Evolutionary conservation across 2,797 vertebrate species (phyloP).

Genomic region (Myotis pilosus): DNA sequence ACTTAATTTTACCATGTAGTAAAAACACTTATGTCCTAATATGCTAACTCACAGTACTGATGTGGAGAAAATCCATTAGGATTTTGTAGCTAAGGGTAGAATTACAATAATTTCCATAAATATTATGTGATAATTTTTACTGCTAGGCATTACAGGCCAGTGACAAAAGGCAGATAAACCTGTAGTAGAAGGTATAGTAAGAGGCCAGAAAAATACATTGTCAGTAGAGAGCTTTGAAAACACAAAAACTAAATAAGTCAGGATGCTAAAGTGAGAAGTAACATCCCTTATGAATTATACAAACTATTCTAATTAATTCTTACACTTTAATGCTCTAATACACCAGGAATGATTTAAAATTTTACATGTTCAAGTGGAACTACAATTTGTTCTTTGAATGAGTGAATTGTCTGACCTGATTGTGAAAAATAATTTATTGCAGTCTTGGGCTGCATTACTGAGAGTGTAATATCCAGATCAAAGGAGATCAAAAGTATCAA

Average conservation of each 20-base stretch:
- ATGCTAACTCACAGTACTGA: background rate
- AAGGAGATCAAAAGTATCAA: background rate
- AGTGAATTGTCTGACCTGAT: background rate
- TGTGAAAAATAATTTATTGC: constrained; percentile 8
- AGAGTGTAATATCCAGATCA: background rate
- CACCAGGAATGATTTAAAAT: background rate
- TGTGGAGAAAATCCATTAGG: background rate
- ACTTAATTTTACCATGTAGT: constrained; percentile 55
- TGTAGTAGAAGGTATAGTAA: background rate
- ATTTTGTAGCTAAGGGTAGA: background rate
- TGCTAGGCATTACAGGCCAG: background rate
- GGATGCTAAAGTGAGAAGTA: background rate
- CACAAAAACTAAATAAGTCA: background rate
- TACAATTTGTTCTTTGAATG: background rate
- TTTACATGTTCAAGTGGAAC: background rate
- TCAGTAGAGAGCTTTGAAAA: background rate
- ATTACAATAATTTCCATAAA: background rate
- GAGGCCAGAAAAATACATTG: background rate
- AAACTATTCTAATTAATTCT: constrained; percentile 5
- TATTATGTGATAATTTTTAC: background rate
- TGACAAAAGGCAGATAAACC: background rate
- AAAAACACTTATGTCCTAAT: background rate
- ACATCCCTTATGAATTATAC: background rate
- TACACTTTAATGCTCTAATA: background rate
- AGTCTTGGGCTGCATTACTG: background rate